phyloP scores from a whole-genome alignment of 2,113 vertebrate species.

The Phainopepla nitens region DNA sequence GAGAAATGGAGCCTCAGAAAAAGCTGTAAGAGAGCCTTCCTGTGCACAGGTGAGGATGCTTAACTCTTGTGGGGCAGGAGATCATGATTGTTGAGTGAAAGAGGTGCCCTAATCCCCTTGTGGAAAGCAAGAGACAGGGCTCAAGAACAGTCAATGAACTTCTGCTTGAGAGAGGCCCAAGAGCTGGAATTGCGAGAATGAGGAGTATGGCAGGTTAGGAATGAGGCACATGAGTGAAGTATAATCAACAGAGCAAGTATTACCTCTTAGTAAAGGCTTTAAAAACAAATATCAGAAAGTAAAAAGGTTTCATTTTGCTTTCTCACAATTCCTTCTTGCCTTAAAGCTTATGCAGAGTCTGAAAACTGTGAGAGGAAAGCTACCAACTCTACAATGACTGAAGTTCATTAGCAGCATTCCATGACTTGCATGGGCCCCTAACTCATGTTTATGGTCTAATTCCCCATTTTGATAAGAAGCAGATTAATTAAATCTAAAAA shows the following conservation, averaged over 20 bases:
- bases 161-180: neutral
- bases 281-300: neutral
- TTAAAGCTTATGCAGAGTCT: neutral
- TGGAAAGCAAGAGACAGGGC: neutral
- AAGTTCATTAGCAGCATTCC: neutral
- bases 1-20: rapidly evolving
- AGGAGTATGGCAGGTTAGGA: neutral
- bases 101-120: neutral
- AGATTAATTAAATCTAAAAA: neutral
- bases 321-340: neutral
- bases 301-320: neutral
- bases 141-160: neutral
- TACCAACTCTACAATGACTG: rapidly evolving
- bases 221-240: neutral
- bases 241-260: neutral
- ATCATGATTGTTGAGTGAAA: neutral
- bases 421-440: neutral
- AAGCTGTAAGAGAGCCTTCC: neutral
- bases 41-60: neutral
- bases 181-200: neutral
- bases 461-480: neutral
- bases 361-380: neutral
- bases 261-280: neutral
- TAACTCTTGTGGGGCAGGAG: neutral
- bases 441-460: neutral